A percentile compares a stretch with the other conserved stretches of the same genome.
phyloP scores from a whole-genome alignment of 2,113 vertebrate genomes.

The Engraulis encrasicolus region DNA sequence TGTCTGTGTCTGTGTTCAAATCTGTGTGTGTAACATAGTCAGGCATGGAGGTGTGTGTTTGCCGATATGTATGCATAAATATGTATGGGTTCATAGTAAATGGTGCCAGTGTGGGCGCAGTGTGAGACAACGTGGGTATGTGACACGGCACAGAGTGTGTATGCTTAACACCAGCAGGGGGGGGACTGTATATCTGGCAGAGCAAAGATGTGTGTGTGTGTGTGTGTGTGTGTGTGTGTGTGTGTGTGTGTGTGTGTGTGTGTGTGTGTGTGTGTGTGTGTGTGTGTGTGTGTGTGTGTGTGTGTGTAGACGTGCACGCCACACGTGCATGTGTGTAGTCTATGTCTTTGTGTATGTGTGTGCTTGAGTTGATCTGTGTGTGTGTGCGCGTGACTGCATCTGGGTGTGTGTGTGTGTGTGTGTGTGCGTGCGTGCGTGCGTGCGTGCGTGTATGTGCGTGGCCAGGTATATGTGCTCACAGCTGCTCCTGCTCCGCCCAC shows the following conservation, averaged over 20 bases:
- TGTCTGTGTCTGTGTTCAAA: too few species aligned
- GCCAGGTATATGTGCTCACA: not conserved
- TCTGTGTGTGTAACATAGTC: too few species aligned
- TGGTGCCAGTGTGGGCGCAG: too few species aligned
- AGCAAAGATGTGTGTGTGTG: not conserved
- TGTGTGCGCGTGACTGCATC: not conserved
- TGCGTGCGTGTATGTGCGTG: too few species aligned
- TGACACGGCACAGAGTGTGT: too few species aligned
- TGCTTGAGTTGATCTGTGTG: too few species aligned
- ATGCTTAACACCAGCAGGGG: too few species aligned
- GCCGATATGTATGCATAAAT: too few species aligned
- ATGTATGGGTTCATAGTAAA: too few species aligned
- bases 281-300: not conserved
- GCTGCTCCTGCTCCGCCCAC: not conserved
- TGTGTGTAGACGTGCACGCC: not conserved
- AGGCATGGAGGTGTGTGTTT: too few species aligned
- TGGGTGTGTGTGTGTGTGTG: not conserved
- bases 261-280: not conserved
- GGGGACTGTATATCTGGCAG: too few species aligned
- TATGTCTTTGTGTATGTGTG: not conserved
- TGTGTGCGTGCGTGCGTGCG: not conserved
- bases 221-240: conserved; percentile 8
- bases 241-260: not conserved
- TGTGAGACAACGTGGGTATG: too few species aligned
- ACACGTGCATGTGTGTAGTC: not conserved